Percentiles rank a stretch among this genome's conserved stretches.
Conservation (phyloP, 2,113 vertebrate species). For the Crypturellus undulatus region DNA sequence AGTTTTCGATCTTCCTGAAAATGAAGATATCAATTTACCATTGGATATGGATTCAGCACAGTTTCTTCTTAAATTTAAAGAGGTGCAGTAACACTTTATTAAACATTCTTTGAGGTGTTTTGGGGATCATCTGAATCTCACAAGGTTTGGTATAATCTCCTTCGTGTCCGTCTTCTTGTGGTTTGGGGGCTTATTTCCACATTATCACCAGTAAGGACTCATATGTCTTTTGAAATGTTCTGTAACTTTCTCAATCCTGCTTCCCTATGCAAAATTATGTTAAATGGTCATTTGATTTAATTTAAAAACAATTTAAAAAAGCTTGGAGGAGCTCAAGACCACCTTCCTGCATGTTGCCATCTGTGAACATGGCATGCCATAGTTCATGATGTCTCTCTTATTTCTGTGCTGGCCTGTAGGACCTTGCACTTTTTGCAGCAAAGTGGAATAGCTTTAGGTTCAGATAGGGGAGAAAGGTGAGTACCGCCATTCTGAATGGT, state of each 20-base stretch:
- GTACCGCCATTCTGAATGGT: not conserved
- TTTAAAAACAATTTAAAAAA: not conserved
- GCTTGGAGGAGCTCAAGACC: not conserved
- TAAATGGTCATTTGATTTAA: not conserved
- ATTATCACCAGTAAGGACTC: not conserved
- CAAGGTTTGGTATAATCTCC: not conserved
- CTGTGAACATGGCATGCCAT: not conserved
- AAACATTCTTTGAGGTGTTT: not conserved
- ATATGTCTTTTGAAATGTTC: not conserved
- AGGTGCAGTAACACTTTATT: conserved; percentile 75
- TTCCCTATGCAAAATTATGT: not conserved
- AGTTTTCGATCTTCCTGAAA: conserved; percentile 88
- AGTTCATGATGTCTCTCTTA: not conserved
- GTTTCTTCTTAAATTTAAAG: conserved; percentile 89
- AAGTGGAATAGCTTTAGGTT: not conserved
- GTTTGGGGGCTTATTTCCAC: not conserved
- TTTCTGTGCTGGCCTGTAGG: not conserved
- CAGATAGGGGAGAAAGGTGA: not conserved
- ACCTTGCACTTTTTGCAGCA: not conserved
- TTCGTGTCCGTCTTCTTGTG: not conserved
- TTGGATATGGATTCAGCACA: conserved; percentile 88
- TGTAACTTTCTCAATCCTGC: not conserved
- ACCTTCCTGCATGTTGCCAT: not conserved
- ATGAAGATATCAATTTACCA: conserved; percentile 84
- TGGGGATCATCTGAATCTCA: not conserved